Conservation (phyloP, 2,113 vertebrate genomes). For the Rhinichthys klamathensis region DNA sequence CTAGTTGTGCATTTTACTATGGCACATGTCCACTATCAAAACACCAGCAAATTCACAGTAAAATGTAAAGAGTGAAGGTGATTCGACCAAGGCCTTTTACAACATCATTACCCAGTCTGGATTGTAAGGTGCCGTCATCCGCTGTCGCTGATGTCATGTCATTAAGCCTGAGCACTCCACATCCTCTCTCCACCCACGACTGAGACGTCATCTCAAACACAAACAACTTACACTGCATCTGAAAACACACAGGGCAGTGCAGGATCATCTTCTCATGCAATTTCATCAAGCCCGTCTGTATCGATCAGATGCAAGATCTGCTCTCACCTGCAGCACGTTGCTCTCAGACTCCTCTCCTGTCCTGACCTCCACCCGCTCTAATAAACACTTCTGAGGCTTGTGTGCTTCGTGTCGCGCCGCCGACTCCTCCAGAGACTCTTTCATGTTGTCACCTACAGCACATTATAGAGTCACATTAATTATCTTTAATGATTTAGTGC, state of each 20-base stretch:
- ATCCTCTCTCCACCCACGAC: constrained; percentile 87
- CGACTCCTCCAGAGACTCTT: constrained; percentile 86
- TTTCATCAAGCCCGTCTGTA: neutral
- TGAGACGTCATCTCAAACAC: constrained; percentile 87
- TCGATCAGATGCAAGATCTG: neutral
- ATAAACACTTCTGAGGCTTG: constrained; percentile 81
- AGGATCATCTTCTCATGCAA: neutral
- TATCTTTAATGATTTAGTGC: neutral
- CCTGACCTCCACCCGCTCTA: constrained; percentile 86
- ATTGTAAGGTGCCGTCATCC: constrained; percentile 83
- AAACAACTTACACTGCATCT: constrained; percentile 90
- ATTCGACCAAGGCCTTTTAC: neutral
- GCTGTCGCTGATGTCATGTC: constrained; percentile 85
- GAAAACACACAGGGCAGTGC: constrained; percentile 36
- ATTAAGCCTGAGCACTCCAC: constrained; percentile 85
- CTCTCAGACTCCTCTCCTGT: constrained; percentile 87
- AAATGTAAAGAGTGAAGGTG: neutral
- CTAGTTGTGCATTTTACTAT: neutral
- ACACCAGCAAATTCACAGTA: neutral
- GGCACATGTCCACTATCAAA: neutral
- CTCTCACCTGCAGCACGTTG: constrained; percentile 83
- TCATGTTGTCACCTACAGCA: constrained; percentile 73
- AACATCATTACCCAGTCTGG: constrained; percentile 78
- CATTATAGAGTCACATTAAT: neutral
- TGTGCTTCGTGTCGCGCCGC: constrained; percentile 88